Evolutionary conservation across 2,888 invertebrate genomes (phyloP), one percentile per base, ranked within the genome.

Genomic region (Oligia fasciuncula): DNA sequence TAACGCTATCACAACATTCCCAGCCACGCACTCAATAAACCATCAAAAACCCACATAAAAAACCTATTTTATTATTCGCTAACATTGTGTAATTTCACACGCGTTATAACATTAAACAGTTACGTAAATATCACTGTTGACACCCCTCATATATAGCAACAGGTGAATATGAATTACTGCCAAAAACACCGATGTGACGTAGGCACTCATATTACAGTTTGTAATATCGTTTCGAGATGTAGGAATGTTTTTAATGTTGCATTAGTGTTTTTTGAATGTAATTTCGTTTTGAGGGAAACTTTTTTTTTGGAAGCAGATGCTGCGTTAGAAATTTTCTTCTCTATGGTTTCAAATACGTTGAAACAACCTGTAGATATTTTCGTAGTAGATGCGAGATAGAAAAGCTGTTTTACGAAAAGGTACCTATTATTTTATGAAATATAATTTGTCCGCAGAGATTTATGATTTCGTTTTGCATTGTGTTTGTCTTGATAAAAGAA

Each of bases 121-220:
- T 70, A 73, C 69, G 66, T 76, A 77, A 84, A 88, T 86, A 86
- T 81, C 49, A 65, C 69, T 68, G 77, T 71, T 86, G 80, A 82
- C 79, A 77, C 40, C 9, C 9, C 73, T 69, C 62, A 62, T 76
- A n/a, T 43, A 63, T 43, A 68, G 80, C 89, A 88, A 87, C 87
- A 87, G 87, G 88, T 87, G 87, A 76, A 76, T 49, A 63, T 68
- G 79, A 79, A 88, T 79, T 77, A 80, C 76, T 81, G 83, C 79
- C 84, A 85, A 76, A 75, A 85, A 73, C 79, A 76, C 63, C 74
- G 72, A 70, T 66, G 65, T 82, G 80, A 88, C 77, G 71, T 75
- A 62, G 19, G 57, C 73, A 70, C 73, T 77, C 69, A 40, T 77
- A 81, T 87, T 77, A 79, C 79, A 57, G 40, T 29, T 82, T 57